Evolutionary conservation across 2,797 vertebrate species (phyloP).

Genomic region (Paratrypauchen microcephalus): DNA sequence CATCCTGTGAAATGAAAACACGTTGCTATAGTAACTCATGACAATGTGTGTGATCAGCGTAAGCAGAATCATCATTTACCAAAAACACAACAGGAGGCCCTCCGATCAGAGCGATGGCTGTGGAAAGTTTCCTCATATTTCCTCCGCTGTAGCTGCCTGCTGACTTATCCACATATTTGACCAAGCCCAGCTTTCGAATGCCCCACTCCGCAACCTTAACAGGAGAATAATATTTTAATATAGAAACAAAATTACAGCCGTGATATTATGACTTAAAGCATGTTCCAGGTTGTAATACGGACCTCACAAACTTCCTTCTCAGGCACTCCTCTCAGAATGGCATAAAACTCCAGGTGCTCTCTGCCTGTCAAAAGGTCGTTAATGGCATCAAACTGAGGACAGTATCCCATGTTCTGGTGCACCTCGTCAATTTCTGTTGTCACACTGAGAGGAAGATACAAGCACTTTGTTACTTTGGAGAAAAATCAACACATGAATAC

Average conservation of each 20-base stretch:
- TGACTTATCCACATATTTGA: constrained; percentile 83
- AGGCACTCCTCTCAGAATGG: constrained; percentile 91
- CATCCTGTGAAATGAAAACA: constrained; percentile 80
- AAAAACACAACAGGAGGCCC: constrained; percentile 96
- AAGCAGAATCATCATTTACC: constrained; percentile 77
- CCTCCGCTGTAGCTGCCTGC: constrained; percentile 96
- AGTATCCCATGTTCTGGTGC: constrained; percentile 98
- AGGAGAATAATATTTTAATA: neutral
- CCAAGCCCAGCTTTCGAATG: constrained; percentile 82
- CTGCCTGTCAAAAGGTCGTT: constrained; percentile 93
- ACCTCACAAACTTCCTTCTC: constrained; percentile 98
- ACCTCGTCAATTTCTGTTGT: constrained; percentile 89
- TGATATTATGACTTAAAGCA: neutral
- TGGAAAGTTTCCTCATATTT: constrained; percentile 95
- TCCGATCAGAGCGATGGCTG: constrained; percentile 95
- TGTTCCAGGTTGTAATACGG: constrained; percentile 26
- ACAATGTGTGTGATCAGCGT: neutral
- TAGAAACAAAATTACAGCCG: neutral
- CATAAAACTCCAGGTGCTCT: constrained; percentile 96
- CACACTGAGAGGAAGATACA: constrained; percentile 76
- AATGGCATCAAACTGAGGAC: constrained; percentile 96
- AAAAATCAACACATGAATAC: neutral
- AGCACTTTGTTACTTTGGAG: constrained; percentile 1
- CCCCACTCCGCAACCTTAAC: constrained; percentile 95
- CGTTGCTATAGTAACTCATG: neutral